A percentile compares a stretch with the other conserved stretches of the same genome.
Conservation (phyloP, 2,113 vertebrate genomes). For the Sorex fumeus region DNA sequence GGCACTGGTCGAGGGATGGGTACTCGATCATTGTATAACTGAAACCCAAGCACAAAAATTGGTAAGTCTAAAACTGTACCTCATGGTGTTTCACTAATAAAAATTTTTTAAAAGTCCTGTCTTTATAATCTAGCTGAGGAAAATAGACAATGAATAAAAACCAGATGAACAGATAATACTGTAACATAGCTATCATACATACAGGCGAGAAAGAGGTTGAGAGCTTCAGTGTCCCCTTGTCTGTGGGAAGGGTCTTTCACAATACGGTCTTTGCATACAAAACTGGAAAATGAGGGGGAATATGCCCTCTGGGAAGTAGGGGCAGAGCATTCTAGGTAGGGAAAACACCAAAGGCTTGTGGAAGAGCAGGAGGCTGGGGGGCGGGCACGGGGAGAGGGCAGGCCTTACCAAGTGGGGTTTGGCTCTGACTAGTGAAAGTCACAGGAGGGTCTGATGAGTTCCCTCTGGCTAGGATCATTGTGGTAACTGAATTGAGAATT, state of each 20-base stretch:
- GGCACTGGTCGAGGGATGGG: too few relatives aligned
- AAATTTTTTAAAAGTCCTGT: neutral
- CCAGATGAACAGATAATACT: neutral
- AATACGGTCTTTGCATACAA: neutral
- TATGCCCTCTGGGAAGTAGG: neutral
- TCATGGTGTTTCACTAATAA: too few relatives aligned
- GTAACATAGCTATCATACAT: neutral
- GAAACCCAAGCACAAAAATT: too few relatives aligned
- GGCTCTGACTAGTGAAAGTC: too few relatives aligned
- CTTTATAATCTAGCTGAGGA: neutral
- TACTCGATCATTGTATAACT: too few relatives aligned
- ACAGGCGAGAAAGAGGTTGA: neutral
- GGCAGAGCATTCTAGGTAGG: neutral
- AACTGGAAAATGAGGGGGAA: neutral
- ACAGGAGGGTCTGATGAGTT: neutral
- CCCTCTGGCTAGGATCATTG: neutral
- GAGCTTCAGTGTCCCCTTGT: neutral
- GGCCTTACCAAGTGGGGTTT: too few relatives aligned
- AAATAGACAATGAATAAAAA: slow-evolving; percentile 2
- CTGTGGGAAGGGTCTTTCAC: neutral
- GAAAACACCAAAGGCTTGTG: neutral
- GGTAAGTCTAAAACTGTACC: too few relatives aligned
- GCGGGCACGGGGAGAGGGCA: too few relatives aligned
- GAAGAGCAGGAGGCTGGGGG: too few relatives aligned
- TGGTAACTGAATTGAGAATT: neutral